Conservation (phyloP, 2,888 invertebrate species). For the Athripsodes cinereus region DNA sequence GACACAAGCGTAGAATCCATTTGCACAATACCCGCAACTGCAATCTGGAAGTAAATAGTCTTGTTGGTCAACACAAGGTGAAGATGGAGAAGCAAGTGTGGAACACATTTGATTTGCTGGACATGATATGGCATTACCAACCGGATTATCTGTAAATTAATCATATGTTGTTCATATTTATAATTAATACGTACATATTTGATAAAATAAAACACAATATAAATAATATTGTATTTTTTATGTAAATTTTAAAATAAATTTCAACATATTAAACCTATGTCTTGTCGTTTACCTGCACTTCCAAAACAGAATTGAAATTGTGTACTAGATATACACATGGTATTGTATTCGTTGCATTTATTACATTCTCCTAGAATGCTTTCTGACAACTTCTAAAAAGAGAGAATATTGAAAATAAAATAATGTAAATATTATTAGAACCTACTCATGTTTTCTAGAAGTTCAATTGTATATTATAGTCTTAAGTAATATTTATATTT, state of each 20-base stretch:
- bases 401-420: no score
- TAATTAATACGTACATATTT: no score
- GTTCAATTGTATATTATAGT: no score
- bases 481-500: no score
- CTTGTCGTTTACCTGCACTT: background rate
- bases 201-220: no score
- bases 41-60: conserved; percentile 2
- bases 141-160: background rate
- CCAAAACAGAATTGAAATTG: background rate
- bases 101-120: background rate
- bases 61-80: background rate
- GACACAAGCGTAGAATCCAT: conserved; percentile 3
- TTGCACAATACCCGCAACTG: conserved; percentile 8
- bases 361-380: background rate
- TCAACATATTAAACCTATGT: no score
- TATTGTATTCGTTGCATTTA: background rate
- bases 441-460: no score
- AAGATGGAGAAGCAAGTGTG: background rate
- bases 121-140: background rate
- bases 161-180: no score
- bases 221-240: no score
- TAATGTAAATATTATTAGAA: no score
- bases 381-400: background rate
- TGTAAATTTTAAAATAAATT: no score
- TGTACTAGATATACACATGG: background rate